Evolutionary conservation across 1,140 invertebrate genomes (phyloP).

Genomic region (Heterodera carotae): DNA sequence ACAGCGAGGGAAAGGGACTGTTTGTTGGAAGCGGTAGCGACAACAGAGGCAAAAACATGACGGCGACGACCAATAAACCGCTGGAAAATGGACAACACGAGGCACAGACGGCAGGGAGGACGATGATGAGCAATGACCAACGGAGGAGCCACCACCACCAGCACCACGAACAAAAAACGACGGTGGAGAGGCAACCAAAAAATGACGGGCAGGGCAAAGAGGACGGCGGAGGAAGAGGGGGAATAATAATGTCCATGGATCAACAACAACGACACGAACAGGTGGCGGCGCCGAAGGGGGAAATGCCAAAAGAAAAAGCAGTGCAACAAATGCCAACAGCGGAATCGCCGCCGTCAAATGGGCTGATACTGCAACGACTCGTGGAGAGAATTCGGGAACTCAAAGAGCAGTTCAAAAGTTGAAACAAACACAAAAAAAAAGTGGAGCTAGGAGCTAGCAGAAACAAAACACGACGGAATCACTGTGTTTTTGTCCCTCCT

Average conservation of each 20-base stretch:
- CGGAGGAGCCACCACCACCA: too few relatives aligned
- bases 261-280: too few relatives aligned
- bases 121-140: too few relatives aligned
- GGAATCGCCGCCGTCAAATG: background rate
- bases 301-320: background rate
- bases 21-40: background rate
- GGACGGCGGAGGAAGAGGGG: slow-evolving; percentile 12
- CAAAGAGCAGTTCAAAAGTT: slow-evolving; percentile 46
- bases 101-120: too few relatives aligned
- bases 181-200: background rate
- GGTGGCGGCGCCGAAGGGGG: slow-evolving; percentile 15
- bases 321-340: slow-evolving; percentile 11
- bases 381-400: slow-evolving; percentile 56
- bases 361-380: slow-evolving; percentile 49
- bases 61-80: background rate
- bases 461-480: too few relatives aligned
- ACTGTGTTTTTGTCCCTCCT: too few relatives aligned
- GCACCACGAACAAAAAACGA: background rate
- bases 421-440: too few relatives aligned
- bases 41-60: too few relatives aligned
- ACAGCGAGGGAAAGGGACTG: slow-evolving; percentile 9
- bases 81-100: slow-evolving; percentile 4
- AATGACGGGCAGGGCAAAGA: background rate
- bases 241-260: too few relatives aligned
- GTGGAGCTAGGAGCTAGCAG: too few relatives aligned